Evolutionary conservation across 2,113 vertebrate species (phyloP).

Genomic region (Ammodytes dubius): DNA sequence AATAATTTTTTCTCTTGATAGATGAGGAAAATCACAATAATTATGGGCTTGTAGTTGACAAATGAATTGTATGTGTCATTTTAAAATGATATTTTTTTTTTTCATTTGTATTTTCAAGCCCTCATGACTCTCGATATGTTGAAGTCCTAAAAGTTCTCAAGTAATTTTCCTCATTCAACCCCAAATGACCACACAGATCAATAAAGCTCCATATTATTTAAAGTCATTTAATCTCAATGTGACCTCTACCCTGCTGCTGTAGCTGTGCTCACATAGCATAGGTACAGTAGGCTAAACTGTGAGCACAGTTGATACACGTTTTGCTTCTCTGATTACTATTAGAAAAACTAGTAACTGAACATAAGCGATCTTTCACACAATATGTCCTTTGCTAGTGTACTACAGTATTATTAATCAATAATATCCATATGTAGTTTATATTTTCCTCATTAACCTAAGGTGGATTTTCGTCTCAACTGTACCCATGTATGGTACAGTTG

Average conservation of each 20-base stretch:
- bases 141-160: neutral
- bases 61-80: too few species aligned
- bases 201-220: constrained; percentile 33
- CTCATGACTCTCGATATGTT: neutral
- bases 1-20: constrained; percentile 5
- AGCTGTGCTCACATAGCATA: neutral
- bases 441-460: too few species aligned
- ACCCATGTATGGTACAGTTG: too few species aligned
- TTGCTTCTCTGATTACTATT: too few species aligned
- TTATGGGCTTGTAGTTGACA: neutral
- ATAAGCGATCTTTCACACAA: too few species aligned
- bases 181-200: constrained; percentile 25
- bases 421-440: too few species aligned
- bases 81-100: neutral
- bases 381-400: too few species aligned
- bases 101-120: neutral
- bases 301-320: too few species aligned
- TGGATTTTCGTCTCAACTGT: too few species aligned
- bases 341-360: too few species aligned
- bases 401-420: too few species aligned
- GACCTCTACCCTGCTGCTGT: neutral
- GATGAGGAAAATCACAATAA: neutral
- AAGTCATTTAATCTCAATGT: constrained; percentile 7
- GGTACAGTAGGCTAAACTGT: too few species aligned
- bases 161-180: neutral